A percentile compares a stretch with the other conserved stretches of the same genome.
phyloP scores from a whole-genome alignment of 1,140 invertebrate genomes.

The Micrasema longulum region DNA sequence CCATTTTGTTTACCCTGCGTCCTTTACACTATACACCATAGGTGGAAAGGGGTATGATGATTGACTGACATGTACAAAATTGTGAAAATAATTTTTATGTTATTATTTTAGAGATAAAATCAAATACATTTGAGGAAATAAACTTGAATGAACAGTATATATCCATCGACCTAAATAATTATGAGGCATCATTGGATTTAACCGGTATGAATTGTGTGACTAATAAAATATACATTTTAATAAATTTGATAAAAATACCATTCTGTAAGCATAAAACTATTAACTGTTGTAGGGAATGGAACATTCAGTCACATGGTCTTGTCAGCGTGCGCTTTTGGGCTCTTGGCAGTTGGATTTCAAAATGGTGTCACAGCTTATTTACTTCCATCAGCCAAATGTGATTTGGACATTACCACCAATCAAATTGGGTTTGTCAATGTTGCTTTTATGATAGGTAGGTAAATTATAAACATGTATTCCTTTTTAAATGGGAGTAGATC shows the following conservation, averaged over 20 bases:
- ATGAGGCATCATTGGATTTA: constrained; percentile 29
- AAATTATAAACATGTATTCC: too few relatives aligned
- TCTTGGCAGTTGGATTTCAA: constrained; percentile 70
- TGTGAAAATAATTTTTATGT: background rate
- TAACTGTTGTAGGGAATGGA: constrained; percentile 61
- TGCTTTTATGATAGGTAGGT: constrained; percentile 68
- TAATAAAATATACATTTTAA: background rate
- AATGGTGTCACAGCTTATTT: constrained; percentile 73
- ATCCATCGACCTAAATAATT: constrained; percentile 19
- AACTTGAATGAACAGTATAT: constrained; percentile 19
- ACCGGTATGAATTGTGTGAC: constrained; percentile 21
- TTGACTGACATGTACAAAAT: too few relatives aligned
- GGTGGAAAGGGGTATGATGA: too few relatives aligned
- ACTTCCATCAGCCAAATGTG: constrained; percentile 69
- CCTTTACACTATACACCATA: too few relatives aligned
- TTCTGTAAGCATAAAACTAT: background rate
- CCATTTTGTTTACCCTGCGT: too few relatives aligned
- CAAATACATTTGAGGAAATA: constrained; percentile 18
- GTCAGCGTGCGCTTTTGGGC: constrained; percentile 61
- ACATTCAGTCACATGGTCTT: constrained; percentile 63
- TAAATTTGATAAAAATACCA: background rate
- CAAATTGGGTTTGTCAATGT: constrained; percentile 71
- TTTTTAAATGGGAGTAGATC: too few relatives aligned
- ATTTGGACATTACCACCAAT: constrained; percentile 67
- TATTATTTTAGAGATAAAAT: constrained; percentile 11